Conservation (phyloP, 2,797 vertebrate species). For the Myioborus miniatus region DNA sequence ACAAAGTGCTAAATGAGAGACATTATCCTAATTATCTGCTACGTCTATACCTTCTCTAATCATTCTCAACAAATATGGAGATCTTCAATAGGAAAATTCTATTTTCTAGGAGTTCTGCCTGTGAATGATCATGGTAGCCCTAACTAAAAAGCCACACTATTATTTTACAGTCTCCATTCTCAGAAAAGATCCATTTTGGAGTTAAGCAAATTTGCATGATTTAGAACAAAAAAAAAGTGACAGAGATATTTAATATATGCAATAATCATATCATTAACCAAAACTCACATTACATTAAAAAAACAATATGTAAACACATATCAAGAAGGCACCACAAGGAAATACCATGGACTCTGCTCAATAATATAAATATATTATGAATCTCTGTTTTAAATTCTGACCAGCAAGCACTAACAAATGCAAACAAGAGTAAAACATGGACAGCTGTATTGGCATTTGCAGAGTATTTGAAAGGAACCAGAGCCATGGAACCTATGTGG, state of each 20-base stretch:
- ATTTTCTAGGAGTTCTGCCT: not conserved
- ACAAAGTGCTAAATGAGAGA: not conserved
- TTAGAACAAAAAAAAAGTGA: not conserved
- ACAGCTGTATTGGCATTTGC: not conserved
- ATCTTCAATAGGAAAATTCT: not conserved
- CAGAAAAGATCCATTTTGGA: not conserved
- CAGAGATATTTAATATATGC: not conserved
- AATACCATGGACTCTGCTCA: not conserved
- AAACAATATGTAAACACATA: not conserved
- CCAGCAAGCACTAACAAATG: not conserved
- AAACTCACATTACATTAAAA: not conserved
- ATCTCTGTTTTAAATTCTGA: not conserved
- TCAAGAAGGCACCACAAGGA: not conserved
- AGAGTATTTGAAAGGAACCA: not conserved
- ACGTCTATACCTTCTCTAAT: not conserved
- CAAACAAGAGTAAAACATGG: not conserved
- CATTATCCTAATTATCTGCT: not conserved
- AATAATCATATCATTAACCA: not conserved
- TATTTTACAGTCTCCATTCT: not conserved
- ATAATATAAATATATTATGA: not conserved
- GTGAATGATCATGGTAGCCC: not conserved
- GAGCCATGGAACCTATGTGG: not conserved
- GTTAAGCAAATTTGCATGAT: not conserved
- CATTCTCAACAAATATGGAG: not conserved
- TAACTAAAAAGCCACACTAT: not conserved